Percentiles rank a stretch among this genome's conserved stretches.
Evolutionary conservation across 2,113 vertebrate genomes (phyloP).

Genomic region (Felis chaus): DNA sequence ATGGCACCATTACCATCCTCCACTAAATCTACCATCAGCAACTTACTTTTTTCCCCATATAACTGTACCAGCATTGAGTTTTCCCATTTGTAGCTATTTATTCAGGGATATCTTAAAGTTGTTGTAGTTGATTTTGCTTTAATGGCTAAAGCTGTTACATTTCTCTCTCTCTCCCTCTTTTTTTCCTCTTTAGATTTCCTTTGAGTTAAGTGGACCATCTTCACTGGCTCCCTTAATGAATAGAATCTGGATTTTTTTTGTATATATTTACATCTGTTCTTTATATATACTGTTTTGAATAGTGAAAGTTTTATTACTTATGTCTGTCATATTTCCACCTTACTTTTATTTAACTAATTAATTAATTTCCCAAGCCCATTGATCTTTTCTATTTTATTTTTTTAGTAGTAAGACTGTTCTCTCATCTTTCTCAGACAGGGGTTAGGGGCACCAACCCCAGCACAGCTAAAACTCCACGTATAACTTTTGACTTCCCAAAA

Average conservation of each 20-base stretch:
- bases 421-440: not conserved
- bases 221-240: not conserved
- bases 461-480: not conserved
- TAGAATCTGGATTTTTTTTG: not conserved
- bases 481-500: not conserved
- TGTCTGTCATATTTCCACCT: not conserved
- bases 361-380: not conserved
- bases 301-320: slow-evolving; percentile 13
- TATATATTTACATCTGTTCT: not conserved
- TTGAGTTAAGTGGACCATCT: not conserved
- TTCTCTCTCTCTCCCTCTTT: not conserved
- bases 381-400: slow-evolving; percentile 14
- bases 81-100: slow-evolving; percentile 9
- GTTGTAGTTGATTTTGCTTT: not conserved
- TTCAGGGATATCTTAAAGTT: not conserved
- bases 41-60: not conserved
- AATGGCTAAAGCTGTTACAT: not conserved
- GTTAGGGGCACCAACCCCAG: not conserved
- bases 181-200: not conserved
- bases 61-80: not conserved
- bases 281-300: not conserved
- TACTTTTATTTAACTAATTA: not conserved
- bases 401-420: not conserved
- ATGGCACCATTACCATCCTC: not conserved
- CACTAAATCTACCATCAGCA: no score